phyloP scores from a whole-genome alignment of 37 sponge, comb jelly and placozoan species.

The Tethya wilhelma region DNA sequence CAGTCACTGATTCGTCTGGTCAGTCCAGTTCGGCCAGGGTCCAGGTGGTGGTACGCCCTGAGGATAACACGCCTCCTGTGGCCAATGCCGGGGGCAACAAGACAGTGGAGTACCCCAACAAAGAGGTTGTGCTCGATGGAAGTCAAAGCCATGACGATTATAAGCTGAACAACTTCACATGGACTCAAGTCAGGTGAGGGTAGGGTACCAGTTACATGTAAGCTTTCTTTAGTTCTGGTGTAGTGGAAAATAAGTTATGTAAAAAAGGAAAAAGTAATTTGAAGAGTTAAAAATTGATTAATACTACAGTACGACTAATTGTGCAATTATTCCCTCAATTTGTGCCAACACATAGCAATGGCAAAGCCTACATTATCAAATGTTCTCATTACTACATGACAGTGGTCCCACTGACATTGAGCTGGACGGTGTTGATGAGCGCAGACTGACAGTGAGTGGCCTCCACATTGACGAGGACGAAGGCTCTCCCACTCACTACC shows the following conservation, averaged over 20 bases:
- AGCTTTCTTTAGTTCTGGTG: no score
- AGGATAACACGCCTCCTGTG: constrained; percentile 70
- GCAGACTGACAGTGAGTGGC: constrained; percentile 23
- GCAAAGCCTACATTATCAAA: no score
- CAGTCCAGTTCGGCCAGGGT: constrained; percentile 54
- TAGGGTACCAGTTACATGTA: no score
- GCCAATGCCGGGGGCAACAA: constrained; percentile 57
- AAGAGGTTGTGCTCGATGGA: constrained; percentile 55
- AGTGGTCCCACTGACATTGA: constrained; percentile 68
- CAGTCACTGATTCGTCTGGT: constrained; percentile 78
- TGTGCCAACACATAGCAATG: no score
- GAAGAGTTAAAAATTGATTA: not conserved
- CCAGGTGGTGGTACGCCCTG: constrained; percentile 67
- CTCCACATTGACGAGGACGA: constrained; percentile 52
- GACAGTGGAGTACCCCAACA: constrained; percentile 52
- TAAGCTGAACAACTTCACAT: constrained; percentile 27
- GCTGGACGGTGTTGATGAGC: constrained; percentile 14
- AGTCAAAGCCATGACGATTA: constrained; percentile 61
- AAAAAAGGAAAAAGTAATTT: not conserved
- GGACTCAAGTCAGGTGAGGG: constrained; percentile 61
- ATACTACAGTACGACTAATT: not conserved
- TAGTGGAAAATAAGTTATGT: not conserved
- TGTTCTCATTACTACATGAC: not conserved
- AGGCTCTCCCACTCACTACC: constrained; percentile 65
- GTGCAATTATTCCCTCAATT: no score